These are phyloP conservation scores for Onychomys arenicola DNA, from an alignment of 2,797 vertebrate species.

Conservation along the genomic window DNA sequence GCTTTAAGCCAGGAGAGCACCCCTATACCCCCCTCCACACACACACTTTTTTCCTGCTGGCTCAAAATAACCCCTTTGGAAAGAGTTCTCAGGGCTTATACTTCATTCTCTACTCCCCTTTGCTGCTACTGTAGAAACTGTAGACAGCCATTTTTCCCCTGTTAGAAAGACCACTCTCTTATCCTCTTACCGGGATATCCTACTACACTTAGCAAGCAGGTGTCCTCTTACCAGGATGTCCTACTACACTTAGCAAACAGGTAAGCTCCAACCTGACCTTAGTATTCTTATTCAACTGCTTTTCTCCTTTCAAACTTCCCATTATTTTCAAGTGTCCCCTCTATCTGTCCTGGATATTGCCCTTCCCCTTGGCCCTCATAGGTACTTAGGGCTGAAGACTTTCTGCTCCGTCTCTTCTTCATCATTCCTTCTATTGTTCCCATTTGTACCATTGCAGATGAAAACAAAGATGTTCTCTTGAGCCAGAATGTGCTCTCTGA, in stretches of 20 bases:
- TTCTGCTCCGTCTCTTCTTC: neutral
- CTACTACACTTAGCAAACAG: neutral
- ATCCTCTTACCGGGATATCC: neutral
- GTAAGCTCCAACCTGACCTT: neutral
- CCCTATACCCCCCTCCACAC: neutral
- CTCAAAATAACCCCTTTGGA: neutral
- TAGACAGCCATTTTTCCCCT: neutral
- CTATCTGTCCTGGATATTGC: neutral
- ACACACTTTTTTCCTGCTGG: neutral
- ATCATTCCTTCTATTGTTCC: neutral
- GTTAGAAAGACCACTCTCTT: neutral
- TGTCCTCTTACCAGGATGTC: neutral
- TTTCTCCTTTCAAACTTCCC: neutral
- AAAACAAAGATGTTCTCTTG: slow-evolving; percentile 6
- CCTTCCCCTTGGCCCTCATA: neutral
- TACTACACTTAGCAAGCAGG: neutral
- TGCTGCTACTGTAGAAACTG: neutral
- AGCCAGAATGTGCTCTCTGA: neutral
- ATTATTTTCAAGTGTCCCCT: neutral
- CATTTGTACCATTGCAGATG: neutral
- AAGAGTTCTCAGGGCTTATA: neutral
- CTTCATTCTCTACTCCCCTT: neutral
- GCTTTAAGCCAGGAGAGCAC: neutral
- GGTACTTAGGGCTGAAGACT: neutral
- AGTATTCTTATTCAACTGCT: neutral